A percentile compares a stretch with the other conserved stretches of the same genome.
These are phyloP conservation scores for Drosophila anomelani DNA, from an alignment of 2,888 invertebrate genomes.

Conservation along the genomic window DNA sequence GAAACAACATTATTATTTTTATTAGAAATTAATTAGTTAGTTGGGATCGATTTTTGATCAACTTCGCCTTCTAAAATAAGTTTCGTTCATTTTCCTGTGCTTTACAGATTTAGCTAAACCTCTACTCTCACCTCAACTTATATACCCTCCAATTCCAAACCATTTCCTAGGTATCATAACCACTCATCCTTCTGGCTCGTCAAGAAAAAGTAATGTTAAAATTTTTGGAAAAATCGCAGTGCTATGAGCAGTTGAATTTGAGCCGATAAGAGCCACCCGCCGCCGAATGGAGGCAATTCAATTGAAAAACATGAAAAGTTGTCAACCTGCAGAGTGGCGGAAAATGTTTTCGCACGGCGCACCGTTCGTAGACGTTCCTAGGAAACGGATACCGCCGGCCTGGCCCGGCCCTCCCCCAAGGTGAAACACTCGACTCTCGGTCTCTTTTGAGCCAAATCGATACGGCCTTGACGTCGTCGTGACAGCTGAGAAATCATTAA, in stretches of 20 bases:
- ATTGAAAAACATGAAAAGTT: conserved; percentile 60
- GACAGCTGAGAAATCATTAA: conserved; percentile 46
- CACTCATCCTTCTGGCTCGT: background rate
- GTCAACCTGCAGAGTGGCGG: conserved; percentile 43
- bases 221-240: conserved; percentile 16
- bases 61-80: too few relatives aligned
- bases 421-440: conserved; percentile 26
- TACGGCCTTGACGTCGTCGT: conserved; percentile 34
- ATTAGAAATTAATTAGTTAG: too few relatives aligned
- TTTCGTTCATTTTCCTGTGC: too few relatives aligned
- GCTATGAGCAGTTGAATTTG: conserved; percentile 50
- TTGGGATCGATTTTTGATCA: too few relatives aligned
- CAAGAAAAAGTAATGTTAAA: conserved; percentile 4
- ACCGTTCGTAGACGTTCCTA: conserved; percentile 21
- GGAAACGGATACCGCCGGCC: conserved; percentile 37
- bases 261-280: conserved; percentile 48
- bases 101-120: background rate
- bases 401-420: conserved; percentile 10
- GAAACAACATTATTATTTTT: too few relatives aligned
- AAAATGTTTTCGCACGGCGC: conserved; percentile 37
- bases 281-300: conserved; percentile 50
- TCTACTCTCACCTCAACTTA: background rate
- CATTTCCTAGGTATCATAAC: background rate
- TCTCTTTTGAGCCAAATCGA: conserved; percentile 27
- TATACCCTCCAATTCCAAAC: background rate